Evolutionary conservation across 2,888 invertebrate species (phyloP).

Genomic region (Andrena fulva): DNA sequence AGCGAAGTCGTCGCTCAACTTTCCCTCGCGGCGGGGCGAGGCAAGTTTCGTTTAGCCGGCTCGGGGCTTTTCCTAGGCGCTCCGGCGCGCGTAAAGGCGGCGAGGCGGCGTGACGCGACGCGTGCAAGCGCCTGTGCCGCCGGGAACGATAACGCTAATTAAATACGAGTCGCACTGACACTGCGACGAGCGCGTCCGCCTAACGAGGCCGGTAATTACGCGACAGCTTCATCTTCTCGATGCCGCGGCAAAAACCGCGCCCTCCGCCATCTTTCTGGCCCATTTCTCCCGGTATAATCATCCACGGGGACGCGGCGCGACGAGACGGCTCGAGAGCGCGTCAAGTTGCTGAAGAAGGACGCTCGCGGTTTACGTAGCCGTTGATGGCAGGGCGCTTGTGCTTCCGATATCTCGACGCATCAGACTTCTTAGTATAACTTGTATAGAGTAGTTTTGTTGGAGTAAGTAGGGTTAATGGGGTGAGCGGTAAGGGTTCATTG

Average conservation of each 20-base stretch:
- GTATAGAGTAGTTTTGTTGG: too few species aligned
- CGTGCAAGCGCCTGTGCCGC: conserved; percentile 14
- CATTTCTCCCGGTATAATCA: conserved; percentile 76
- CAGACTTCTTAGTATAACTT: too few species aligned
- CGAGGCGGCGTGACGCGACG: conserved; percentile 8
- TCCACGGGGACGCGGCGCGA: conserved; percentile 4
- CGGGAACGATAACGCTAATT: conserved; percentile 82
- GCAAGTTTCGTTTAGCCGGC: conserved; percentile 8
- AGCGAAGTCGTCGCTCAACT: conserved; percentile 22
- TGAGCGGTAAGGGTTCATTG: too few species aligned
- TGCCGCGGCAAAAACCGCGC: conserved; percentile 79
- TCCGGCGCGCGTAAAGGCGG: not conserved
- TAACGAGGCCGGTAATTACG: conserved; percentile 84
- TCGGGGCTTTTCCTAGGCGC: conserved; percentile 22
- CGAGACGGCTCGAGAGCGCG: conserved; percentile 20
- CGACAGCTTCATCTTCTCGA: conserved; percentile 83
- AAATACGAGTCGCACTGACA: conserved; percentile 82
- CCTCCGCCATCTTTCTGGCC: conserved; percentile 62
- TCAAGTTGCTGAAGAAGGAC: not conserved
- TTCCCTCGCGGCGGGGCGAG: conserved; percentile 9
- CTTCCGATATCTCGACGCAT: too few species aligned
- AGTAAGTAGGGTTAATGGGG: too few species aligned
- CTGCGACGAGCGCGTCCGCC: conserved; percentile 76
- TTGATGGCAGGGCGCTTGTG: too few species aligned
- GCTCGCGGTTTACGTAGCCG: not conserved